These are phyloP conservation scores for Agrotis ipsilon DNA, from an alignment of 2,888 invertebrate genomes.

Conservation along the genomic window DNA sequence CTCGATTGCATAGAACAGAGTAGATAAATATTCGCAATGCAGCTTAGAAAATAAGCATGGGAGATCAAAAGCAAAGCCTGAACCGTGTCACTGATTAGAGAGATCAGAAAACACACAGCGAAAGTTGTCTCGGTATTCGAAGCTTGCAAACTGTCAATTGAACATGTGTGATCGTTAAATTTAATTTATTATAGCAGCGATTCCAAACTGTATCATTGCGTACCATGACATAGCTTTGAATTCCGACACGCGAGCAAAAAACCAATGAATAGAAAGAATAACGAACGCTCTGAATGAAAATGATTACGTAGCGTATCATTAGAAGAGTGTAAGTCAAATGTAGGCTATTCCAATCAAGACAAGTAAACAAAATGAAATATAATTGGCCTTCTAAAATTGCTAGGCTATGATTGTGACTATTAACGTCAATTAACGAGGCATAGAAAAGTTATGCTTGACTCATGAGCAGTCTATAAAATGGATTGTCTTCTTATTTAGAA, in stretches of 20 bases:
- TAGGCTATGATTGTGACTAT: slow-evolving; percentile 64
- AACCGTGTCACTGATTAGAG: slow-evolving; percentile 38
- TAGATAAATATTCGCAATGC: slow-evolving; percentile 52
- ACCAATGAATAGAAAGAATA: slow-evolving; percentile 28
- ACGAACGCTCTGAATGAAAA: slow-evolving; percentile 55
- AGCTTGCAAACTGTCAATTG: slow-evolving; percentile 35
- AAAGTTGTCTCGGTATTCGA: slow-evolving; percentile 34
- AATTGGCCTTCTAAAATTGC: slow-evolving; percentile 69
- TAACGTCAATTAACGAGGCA: slow-evolving; percentile 66
- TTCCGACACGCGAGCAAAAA: slow-evolving; percentile 18
- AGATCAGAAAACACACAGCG: slow-evolving; percentile 42
- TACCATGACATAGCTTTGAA: slow-evolving; percentile 19
- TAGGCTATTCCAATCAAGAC: slow-evolving; percentile 65
- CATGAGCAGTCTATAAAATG: slow-evolving; percentile 56
- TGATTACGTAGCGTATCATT: slow-evolving; percentile 54
- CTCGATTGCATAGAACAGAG: slow-evolving; percentile 56
- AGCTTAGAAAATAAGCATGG: slow-evolving; percentile 37
- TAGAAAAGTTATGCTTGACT: slow-evolving; percentile 64
- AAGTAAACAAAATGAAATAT: slow-evolving; percentile 65
- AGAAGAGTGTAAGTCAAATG: slow-evolving; percentile 61
- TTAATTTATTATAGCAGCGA: slow-evolving; percentile 36
- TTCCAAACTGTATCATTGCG: slow-evolving; percentile 25
- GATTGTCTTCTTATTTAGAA: slow-evolving; percentile 54
- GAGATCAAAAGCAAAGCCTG: slow-evolving; percentile 27
- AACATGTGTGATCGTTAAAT: slow-evolving; percentile 47